phyloP scores from a whole-genome alignment of 35 echinoderm and acorn worm genomes.

The Nesometra sesokonis region DNA sequence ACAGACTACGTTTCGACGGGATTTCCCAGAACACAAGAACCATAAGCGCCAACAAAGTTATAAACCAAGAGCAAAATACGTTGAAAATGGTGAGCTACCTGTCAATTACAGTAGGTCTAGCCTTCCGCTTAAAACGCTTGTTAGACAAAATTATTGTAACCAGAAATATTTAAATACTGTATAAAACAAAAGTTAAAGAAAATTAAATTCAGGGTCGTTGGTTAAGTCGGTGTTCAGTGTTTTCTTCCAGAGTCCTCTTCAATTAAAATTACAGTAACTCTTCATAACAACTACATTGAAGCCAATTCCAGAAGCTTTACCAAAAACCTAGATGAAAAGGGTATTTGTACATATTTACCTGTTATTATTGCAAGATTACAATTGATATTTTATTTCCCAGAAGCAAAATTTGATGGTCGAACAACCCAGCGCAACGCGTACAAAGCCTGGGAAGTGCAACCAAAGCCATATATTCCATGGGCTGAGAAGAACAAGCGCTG shows the following conservation, averaged over 20 bases:
- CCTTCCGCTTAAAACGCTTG: not conserved
- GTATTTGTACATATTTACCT: not conserved
- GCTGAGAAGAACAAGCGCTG: constrained; percentile 21
- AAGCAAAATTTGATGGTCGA: constrained; percentile 56
- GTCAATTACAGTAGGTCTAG: not conserved
- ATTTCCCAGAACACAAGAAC: constrained; percentile 45
- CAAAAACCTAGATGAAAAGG: not conserved
- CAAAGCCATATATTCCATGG: constrained; percentile 51
- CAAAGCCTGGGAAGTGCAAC: constrained; percentile 63
- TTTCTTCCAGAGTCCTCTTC: too few species aligned
- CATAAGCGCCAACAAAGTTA: constrained; percentile 50
- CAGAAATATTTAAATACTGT: not conserved
- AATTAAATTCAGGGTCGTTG: too few species aligned
- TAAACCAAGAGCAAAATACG: constrained; percentile 67
- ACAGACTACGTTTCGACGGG: constrained; percentile 59
- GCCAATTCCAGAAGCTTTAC: too few species aligned
- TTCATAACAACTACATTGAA: too few species aligned
- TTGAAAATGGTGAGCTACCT: constrained; percentile 21
- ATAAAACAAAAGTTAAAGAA: not conserved
- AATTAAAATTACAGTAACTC: too few species aligned
- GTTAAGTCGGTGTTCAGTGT: too few species aligned
- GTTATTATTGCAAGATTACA: not conserved
- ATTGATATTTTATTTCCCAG: constrained; percentile 14
- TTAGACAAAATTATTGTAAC: not conserved
- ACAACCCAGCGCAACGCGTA: constrained; percentile 75